Conservation (phyloP, 2,888 invertebrate species). For the Rambutsinella grinnellia region DNA sequence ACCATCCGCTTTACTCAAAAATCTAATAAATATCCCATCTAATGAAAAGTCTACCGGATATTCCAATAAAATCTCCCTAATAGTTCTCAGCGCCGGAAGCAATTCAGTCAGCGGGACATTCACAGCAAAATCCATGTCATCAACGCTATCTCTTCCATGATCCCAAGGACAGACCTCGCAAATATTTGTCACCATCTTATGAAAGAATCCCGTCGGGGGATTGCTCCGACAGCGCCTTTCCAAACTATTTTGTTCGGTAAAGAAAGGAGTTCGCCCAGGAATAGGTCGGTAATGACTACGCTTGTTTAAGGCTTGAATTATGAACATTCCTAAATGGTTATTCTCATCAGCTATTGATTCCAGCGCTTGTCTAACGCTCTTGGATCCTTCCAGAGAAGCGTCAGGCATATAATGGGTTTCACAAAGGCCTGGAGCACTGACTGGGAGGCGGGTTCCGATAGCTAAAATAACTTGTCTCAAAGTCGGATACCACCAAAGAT, state of each 20-base stretch:
- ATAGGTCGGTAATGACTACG: conserved; percentile 21
- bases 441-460: conserved; percentile 4
- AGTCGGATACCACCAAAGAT: conserved; percentile 52
- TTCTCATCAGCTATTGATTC: conserved; percentile 16
- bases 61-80: neutral
- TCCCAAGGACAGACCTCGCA: neutral
- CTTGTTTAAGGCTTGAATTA: conserved; percentile 26
- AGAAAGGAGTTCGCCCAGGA: conserved; percentile 37
- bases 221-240: conserved; percentile 3
- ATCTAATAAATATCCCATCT: neutral
- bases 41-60: conserved; percentile 1
- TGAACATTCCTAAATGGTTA: too few species aligned
- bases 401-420: conserved; percentile 33
- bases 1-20: neutral
- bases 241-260: neutral
- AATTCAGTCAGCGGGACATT: conserved; percentile 20
- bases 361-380: neutral
- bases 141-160: neutral
- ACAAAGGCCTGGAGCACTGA: conserved; percentile 9
- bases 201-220: neutral
- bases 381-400: neutral
- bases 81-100: neutral
- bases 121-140: conserved; percentile 1
- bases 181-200: neutral
- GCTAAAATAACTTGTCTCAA: conserved; percentile 29